Base-by-base conservation (phyloP, 2,797 vertebrate species). In the Dromococcyx pavoninus region DNA sequence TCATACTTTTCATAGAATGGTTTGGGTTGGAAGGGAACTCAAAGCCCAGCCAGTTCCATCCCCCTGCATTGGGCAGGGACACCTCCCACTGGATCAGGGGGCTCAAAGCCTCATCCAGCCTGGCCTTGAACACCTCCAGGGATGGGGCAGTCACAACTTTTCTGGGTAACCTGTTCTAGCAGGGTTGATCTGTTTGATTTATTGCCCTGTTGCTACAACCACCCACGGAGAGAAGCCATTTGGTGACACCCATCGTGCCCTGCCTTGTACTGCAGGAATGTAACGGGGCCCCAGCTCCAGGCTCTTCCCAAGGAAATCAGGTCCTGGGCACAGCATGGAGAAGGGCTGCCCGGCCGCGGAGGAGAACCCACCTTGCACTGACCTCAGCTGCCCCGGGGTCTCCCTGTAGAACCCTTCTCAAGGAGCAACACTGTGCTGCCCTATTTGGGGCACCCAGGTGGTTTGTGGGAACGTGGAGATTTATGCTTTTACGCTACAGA, bases 391-490 rank as follows among this genome's bases (percentile, higher is more conserved):
- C 37, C 39, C n/a, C 0, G 0, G 35, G 60, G 32, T 39, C 18
- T 75, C 81, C 62, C n/a, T 51, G 75, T 54, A 65, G 67, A 67
- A 4, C 33, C 12, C 12, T 12, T 5, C 9, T 23, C 56, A 9
- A 0, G 4, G 22, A 35, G 13, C 22, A 73, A 33, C 9, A 72
- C 84, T 58, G 11, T 3, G 0, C 37, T 19, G 54, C 74, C 78
- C 48, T 4, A 0, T 8, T 9, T 8, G 35, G 60, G 89, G 53
- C 39, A 27, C 17, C 13, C 27, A 2, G 19, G 9, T 1, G 21
- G n/a, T 43, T 74, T 2, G 6, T 3, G 39, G 67, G 64, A 35
- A 23, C 1, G 0, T 0, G 0, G 17, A 22, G 17, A 37, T 76
- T 64, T 28, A 32, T 11, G 46, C 19, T 79, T 87, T 66, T 11